Evolutionary conservation across 1,140 invertebrate species (phyloP).

Genomic region (Tetranychus cinnabarinus): DNA sequence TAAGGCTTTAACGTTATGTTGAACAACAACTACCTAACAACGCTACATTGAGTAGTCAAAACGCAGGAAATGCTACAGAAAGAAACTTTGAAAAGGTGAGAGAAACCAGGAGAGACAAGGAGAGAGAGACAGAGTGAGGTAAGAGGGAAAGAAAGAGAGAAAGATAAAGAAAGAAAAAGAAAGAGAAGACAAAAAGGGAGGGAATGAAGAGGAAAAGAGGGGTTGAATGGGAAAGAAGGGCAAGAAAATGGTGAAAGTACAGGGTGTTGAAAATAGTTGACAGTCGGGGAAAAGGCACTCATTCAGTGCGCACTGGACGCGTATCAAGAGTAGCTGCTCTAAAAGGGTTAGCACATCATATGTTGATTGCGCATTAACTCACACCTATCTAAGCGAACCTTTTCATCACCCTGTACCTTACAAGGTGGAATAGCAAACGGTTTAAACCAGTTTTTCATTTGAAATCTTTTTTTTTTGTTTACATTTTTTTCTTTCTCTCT

Average conservation of each 20-base stretch:
- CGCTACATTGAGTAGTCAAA: background rate
- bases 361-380: background rate
- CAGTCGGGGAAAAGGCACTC: background rate
- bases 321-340: background rate
- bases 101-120: background rate
- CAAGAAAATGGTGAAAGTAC: background rate
- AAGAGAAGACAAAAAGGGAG: background rate
- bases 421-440: background rate
- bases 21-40: too few species aligned
- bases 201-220: background rate
- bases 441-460: background rate
- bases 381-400: too few species aligned
- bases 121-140: background rate
- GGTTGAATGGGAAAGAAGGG: background rate
- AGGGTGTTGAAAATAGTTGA: background rate
- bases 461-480: background rate
- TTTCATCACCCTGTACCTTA: too few species aligned
- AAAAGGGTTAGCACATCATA: background rate
- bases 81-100: background rate
- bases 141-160: background rate
- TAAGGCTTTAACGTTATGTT: too few species aligned
- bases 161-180: background rate
- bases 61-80: background rate
- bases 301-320: background rate
- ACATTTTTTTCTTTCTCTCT: background rate